phyloP scores from a whole-genome alignment of 2,113 vertebrate genomes.

The Puffinus mauretanicus region DNA sequence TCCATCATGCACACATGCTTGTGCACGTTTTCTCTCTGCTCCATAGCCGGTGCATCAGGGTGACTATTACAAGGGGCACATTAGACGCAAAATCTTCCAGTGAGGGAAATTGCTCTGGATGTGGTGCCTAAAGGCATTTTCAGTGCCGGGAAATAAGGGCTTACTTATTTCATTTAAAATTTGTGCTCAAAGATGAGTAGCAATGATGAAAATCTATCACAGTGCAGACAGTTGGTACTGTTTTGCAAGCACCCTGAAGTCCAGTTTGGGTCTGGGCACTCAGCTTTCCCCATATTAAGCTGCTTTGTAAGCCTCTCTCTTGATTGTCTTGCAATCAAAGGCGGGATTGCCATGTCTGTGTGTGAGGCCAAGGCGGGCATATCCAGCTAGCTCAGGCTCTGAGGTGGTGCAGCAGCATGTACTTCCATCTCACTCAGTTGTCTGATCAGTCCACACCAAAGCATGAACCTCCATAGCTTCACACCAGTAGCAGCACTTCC shows the following conservation, averaged over 20 bases:
- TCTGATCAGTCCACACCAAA: not conserved
- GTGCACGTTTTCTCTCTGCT: not conserved
- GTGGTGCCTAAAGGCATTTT: not conserved
- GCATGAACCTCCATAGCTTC: not conserved
- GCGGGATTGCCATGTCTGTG: not conserved
- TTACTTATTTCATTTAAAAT: not conserved
- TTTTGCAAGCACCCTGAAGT: not conserved
- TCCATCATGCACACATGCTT: accelerated
- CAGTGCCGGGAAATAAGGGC: not conserved
- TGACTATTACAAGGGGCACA: not conserved
- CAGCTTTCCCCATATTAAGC: not conserved
- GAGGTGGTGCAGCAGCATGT: not conserved
- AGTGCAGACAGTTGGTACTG: not conserved
- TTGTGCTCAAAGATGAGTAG: not conserved
- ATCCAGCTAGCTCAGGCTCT: not conserved
- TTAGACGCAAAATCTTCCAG: not conserved
- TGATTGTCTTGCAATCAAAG: not conserved
- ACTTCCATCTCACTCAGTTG: not conserved
- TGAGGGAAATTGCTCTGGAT: not conserved
- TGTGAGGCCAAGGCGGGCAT: not conserved
- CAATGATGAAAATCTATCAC: not conserved
- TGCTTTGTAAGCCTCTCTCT: not conserved
- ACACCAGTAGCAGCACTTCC: not conserved
- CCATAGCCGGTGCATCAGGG: not conserved
- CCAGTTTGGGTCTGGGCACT: not conserved